Conservation (phyloP, 2,888 invertebrate genomes). For the Aspidiotus rigidus region DNA sequence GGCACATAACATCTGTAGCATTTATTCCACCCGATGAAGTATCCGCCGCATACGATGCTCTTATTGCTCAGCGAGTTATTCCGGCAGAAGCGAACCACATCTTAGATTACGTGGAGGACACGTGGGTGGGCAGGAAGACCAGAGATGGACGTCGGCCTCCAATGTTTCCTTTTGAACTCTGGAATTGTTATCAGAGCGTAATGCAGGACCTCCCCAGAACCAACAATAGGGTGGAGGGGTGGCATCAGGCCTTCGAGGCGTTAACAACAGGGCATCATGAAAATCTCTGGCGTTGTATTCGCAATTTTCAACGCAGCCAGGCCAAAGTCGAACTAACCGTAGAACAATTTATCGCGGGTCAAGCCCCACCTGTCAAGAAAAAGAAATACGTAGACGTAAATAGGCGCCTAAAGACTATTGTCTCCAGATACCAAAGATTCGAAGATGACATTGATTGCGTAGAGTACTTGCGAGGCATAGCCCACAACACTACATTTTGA, state of each 20-base stretch:
- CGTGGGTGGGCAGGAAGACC: not conserved
- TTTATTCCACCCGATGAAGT: not conserved
- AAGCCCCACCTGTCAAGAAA: no score
- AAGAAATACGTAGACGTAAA: no score
- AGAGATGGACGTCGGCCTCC: no score
- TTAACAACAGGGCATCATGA: not conserved
- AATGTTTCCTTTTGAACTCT: not conserved
- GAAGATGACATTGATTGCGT: not conserved
- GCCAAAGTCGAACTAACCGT: no score
- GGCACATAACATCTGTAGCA: not conserved
- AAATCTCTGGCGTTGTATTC: no score
- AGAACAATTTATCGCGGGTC: no score
- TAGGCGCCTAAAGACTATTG: no score
- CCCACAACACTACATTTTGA: not conserved
- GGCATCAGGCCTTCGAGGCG: not conserved
- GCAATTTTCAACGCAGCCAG: no score
- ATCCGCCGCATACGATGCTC: no score
- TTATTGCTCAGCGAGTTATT: no score
- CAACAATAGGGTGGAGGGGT: not conserved
- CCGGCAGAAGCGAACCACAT: not conserved
- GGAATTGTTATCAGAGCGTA: not conserved
- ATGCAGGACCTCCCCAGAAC: slow-evolving; percentile 1
- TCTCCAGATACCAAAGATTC: no score
- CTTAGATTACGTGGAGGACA: not conserved
- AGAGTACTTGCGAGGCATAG: not conserved